Evolutionary conservation across 2,113 vertebrate species (phyloP).

Genomic region (Nymphicus hollandicus): DNA sequence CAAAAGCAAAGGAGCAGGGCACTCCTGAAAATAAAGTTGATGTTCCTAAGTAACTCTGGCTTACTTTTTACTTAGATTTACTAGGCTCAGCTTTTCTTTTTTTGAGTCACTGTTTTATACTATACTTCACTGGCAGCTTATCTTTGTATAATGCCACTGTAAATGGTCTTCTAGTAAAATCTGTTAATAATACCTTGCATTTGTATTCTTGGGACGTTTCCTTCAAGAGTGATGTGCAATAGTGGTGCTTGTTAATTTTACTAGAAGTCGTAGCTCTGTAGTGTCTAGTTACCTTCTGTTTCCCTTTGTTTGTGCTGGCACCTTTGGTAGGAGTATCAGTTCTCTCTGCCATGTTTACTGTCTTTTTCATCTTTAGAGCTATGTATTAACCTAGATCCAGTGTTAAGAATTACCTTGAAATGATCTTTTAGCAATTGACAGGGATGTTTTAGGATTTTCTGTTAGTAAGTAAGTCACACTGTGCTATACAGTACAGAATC

Average conservation of each 20-base stretch:
- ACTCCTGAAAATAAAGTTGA: background rate
- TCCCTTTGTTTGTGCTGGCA: background rate
- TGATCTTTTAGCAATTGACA: background rate
- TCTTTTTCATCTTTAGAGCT: background rate
- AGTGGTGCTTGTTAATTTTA: background rate
- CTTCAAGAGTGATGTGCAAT: background rate
- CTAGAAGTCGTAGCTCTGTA: background rate
- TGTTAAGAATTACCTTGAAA: background rate
- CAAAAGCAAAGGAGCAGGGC: background rate
- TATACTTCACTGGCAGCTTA: background rate
- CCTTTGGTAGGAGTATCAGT: background rate
- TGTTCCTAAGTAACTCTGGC: background rate
- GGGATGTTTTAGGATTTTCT: background rate
- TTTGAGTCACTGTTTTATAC: background rate
- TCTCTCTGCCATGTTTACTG: background rate
- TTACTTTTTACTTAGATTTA: background rate
- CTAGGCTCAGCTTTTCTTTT: background rate
- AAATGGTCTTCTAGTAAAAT: background rate
- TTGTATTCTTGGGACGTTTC: background rate
- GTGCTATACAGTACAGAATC: background rate
- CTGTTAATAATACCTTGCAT: background rate
- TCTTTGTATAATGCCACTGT: background rate
- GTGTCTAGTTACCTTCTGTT: background rate
- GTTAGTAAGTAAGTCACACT: background rate
- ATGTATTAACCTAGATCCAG: background rate